Evolutionary conservation across 2,113 vertebrate species (phyloP).

Genomic region (Collichthys lucidus): DNA sequence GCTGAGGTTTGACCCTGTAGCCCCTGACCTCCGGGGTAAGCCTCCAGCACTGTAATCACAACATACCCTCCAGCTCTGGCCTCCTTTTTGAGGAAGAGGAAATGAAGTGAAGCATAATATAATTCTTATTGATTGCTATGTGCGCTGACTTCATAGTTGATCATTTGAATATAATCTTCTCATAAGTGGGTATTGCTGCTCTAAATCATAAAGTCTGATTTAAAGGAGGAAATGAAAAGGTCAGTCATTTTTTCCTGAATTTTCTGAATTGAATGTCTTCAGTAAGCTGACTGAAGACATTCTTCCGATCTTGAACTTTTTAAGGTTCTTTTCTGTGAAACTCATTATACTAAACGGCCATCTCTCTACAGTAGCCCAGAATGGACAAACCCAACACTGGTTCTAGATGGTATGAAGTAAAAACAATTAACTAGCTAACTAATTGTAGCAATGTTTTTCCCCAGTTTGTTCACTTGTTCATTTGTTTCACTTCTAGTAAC

Average conservation of each 20-base stretch:
- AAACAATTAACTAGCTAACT: too few species aligned
- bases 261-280: background rate
- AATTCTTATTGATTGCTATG: slow-evolving; percentile 38
- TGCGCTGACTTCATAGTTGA: slow-evolving; percentile 15
- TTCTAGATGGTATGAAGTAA: too few species aligned
- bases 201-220: slow-evolving; percentile 36
- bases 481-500: too few species aligned
- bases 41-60: slow-evolving; percentile 22
- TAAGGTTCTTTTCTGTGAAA: too few species aligned
- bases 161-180: slow-evolving; percentile 34
- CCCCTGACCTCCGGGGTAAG: slow-evolving; percentile 18
- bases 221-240: background rate
- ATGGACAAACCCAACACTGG: too few species aligned
- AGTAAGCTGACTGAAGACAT: background rate
- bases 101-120: slow-evolving; percentile 13
- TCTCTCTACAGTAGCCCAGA: too few species aligned
- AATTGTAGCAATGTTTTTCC: too few species aligned
- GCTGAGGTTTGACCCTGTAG: slow-evolving; percentile 34
- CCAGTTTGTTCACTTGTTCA: too few species aligned
- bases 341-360: too few species aligned
- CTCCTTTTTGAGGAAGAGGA: background rate
- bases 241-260: background rate
- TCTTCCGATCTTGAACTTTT: background rate
- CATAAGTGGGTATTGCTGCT: slow-evolving; percentile 4
- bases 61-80: background rate